Evolutionary conservation across 2,888 invertebrate genomes (phyloP).

Genomic region (Pammene aurita): DNA sequence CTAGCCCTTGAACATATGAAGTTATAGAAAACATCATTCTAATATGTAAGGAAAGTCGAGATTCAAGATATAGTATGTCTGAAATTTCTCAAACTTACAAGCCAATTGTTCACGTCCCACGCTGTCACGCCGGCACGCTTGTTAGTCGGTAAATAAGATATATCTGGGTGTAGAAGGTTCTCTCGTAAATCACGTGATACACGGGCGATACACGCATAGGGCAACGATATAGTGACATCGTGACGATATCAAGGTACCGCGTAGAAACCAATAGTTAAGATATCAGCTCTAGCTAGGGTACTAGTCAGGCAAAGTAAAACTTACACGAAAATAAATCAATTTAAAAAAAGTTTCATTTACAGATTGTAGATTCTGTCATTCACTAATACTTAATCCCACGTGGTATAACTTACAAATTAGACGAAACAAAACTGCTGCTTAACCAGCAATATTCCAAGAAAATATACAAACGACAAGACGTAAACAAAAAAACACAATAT

Average conservation of each 20-base stretch:
- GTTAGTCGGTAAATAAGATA: constrained; percentile 31
- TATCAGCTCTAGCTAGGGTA: too few species aligned
- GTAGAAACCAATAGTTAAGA: background rate
- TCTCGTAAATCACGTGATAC: constrained; percentile 26
- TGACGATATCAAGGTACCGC: background rate
- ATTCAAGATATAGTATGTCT: constrained; percentile 8
- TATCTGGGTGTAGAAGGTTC: constrained; percentile 16
- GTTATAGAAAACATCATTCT: too few species aligned
- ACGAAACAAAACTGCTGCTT: too few species aligned
- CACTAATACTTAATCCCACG: too few species aligned
- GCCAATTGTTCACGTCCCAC: constrained; percentile 19
- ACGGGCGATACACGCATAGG: constrained; percentile 8
- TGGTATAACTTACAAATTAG: too few species aligned
- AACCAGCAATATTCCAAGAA: background rate
- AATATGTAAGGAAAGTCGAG: background rate
- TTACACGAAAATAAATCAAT: too few species aligned
- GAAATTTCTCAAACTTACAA: constrained; percentile 10
- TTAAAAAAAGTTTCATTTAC: background rate
- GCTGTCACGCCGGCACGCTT: constrained; percentile 22
- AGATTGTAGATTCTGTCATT: background rate
- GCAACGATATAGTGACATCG: background rate
- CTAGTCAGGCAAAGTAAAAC: too few species aligned
- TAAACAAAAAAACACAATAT: background rate
- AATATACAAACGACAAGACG: background rate
- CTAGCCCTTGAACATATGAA: too few species aligned